Percentiles rank a stretch among this genome's conserved stretches.
Evolutionary conservation across 2,797 vertebrate species (phyloP).

Genomic region (Carduelis carduelis): DNA sequence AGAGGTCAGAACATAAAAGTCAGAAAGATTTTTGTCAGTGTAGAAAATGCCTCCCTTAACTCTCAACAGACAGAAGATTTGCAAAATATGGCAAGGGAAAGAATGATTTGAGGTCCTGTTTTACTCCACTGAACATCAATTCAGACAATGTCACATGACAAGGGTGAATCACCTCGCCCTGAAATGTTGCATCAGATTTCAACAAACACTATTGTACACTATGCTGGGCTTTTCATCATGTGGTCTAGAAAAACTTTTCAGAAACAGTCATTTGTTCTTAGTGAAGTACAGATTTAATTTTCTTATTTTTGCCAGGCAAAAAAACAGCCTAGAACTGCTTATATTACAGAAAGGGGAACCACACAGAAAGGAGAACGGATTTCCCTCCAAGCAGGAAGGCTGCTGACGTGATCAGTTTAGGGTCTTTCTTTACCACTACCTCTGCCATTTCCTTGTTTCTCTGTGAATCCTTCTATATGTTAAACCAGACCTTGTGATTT

Average conservation of each 20-base stretch:
- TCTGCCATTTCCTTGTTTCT: neutral
- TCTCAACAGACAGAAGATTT: neutral
- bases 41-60: neutral
- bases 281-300: neutral
- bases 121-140: neutral
- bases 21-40: neutral
- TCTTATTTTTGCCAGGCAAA: neutral
- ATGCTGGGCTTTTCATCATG: fast-evolving
- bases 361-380: neutral
- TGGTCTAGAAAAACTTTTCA: neutral
- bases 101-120: neutral
- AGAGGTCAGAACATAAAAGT: neutral
- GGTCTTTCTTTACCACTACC: neutral
- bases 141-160: neutral
- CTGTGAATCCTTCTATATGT: neutral
- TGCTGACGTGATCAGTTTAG: neutral
- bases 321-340: neutral
- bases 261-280: neutral
- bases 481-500: neutral
- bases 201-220: neutral
- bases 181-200: neutral
- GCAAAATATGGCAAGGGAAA: neutral
- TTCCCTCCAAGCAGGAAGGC: neutral
- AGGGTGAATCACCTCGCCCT: neutral
- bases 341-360: neutral